Percentiles rank a stretch among this genome's conserved stretches.
Conservation (phyloP, 2,888 invertebrate species). For the Yponomeuta evonymella region DNA sequence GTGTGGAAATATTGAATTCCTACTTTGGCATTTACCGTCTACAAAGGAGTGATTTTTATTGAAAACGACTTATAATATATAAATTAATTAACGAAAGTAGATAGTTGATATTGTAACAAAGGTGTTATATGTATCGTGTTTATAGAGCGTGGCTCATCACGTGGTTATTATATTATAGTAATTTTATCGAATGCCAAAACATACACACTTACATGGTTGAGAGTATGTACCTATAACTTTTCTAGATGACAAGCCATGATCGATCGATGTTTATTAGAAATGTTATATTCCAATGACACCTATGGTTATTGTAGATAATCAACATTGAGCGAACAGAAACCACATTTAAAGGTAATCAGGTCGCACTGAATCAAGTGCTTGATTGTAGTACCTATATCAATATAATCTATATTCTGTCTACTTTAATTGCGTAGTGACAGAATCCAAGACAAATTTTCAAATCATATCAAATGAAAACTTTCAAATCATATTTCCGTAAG, state of each 20-base stretch:
- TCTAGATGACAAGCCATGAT: background rate
- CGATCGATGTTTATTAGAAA: background rate
- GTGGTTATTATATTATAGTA: conserved; percentile 19
- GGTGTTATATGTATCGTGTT: conserved; percentile 41
- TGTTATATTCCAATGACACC: background rate
- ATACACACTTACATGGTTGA: conserved; percentile 36
- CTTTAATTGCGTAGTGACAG: too few species aligned
- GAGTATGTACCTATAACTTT: conserved; percentile 27
- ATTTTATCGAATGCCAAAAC: conserved; percentile 55
- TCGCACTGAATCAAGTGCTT: background rate
- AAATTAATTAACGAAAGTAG: conserved; percentile 48
- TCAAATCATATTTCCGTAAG: too few species aligned
- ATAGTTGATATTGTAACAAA: conserved; percentile 49
- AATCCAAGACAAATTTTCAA: too few species aligned
- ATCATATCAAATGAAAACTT: too few species aligned
- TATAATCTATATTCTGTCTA: too few species aligned
- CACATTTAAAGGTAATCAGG: background rate
- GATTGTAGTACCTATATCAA: background rate
- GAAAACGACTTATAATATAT: conserved; percentile 50
- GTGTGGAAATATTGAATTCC: conserved; percentile 64
- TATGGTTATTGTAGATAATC: background rate
- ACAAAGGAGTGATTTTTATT: conserved; percentile 65
- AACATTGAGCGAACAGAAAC: conserved; percentile 2
- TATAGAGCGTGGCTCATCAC: conserved; percentile 23
- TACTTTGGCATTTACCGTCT: conserved; percentile 74